Evolutionary conservation across 1,140 invertebrate genomes (phyloP), one percentile per base, ranked within the genome.

Genomic region (Leptopilina clavipes): DNA sequence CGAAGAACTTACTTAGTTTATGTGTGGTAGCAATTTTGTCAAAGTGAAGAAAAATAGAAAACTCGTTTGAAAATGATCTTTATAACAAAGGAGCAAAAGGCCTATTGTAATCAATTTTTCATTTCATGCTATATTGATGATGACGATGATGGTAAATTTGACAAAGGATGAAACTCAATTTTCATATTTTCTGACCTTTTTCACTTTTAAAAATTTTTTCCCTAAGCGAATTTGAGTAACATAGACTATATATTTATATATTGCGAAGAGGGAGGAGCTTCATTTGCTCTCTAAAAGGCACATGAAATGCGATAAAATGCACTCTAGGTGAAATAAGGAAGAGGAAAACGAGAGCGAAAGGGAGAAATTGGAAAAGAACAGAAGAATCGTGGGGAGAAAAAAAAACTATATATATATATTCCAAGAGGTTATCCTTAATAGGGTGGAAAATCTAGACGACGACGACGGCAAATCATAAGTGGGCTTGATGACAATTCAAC

Each of bases 401-500:
- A 65, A 52, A 65, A 65, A 22, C 9, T 40, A 40, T 31, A 65
- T 65, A n/a, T n/a, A n/a, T n/a, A n/a, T n/a, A n/a, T 65, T 12
- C 25, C 10, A 22, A 14, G 10, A 31, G 22, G 22, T 65, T 65
- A 31, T 31, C 17, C 14, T 78, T 80, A 80, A 80, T 80, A 78
- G 79, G 75, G 76, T 77, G 71, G 76, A 80, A 80, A 80, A 80
- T 80, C 73, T 73, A 75, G 25, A 31, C n/a, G n/a, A 31, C 25
- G 44, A 45, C 48, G 48, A 40, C 17, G 54, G 40, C 11, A 65
- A 65, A 65, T 65, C 56, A 19, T 65, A 14, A 65, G 22, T 31
- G 56, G 56, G 19, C 59, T 40, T 31, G 14, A 0, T 3, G 73
- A 65, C 19, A 45, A n/a, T 74, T 37, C 19, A 31, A 74, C 76